Evolutionary conservation across 2,113 vertebrate genomes (phyloP).

Genomic region (Chauna torquata): DNA sequence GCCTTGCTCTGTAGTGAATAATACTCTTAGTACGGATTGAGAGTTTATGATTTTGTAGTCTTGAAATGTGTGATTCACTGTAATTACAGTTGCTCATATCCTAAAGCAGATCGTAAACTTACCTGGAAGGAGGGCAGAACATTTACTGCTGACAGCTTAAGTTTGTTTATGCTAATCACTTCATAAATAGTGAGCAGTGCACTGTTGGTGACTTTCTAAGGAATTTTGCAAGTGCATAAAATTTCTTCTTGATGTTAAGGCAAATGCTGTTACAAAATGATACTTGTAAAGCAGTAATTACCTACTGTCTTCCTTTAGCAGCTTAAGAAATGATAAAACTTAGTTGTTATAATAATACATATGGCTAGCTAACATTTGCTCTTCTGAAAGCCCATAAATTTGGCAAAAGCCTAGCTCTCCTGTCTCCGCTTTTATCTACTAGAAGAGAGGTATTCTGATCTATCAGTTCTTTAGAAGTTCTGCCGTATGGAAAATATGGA

Average conservation of each 20-base stretch:
- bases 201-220: not conserved
- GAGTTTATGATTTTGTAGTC: slow-evolving; percentile 1
- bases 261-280: not conserved
- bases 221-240: not conserved
- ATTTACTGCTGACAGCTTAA: slow-evolving; percentile 46
- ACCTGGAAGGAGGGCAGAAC: slow-evolving; percentile 39
- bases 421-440: not conserved
- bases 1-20: not conserved
- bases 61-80: slow-evolving; percentile 23
- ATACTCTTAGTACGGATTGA: not conserved
- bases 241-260: not conserved
- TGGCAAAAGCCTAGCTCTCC: not conserved
- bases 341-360: not conserved
- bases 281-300: not conserved
- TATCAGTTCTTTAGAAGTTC: not conserved
- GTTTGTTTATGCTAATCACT: slow-evolving; percentile 56
- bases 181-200: slow-evolving; percentile 28
- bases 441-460: not conserved
- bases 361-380: not conserved
- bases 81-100: slow-evolving; percentile 39
- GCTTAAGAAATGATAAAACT: not conserved
- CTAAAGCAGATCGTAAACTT: slow-evolving; percentile 35
- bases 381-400: not conserved
- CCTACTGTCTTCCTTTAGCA: not conserved
- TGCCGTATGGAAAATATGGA: not conserved